Conservation (phyloP, 2,888 invertebrate species). For the Candidula unifasciata region DNA sequence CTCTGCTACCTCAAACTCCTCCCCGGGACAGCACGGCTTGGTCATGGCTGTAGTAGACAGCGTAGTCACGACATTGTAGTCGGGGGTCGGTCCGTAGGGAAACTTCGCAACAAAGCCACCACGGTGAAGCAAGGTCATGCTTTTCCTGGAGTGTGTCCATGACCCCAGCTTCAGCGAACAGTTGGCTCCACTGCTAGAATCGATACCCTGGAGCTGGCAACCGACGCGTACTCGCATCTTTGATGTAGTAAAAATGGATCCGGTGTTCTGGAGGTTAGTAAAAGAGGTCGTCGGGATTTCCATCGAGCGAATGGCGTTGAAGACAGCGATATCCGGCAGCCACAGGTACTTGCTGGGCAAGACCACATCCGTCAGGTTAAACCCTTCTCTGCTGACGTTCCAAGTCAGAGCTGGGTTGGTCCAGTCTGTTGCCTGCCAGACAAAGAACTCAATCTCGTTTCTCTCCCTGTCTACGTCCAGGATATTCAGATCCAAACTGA, state of each 20-base stretch:
- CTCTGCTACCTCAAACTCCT: too few species aligned
- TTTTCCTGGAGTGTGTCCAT: background rate
- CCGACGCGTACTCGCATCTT: background rate
- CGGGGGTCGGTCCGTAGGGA: background rate
- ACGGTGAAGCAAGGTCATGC: background rate
- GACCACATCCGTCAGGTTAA: background rate
- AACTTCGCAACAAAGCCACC: background rate
- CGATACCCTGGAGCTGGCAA: background rate
- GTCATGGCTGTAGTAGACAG: background rate
- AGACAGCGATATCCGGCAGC: background rate
- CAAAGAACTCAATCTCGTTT: background rate
- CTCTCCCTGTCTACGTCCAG: background rate
- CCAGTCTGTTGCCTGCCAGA: background rate
- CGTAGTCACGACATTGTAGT: background rate
- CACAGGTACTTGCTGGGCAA: background rate
- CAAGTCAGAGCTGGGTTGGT: background rate
- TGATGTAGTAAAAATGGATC: background rate
- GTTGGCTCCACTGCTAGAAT: background rate
- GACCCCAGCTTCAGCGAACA: background rate
- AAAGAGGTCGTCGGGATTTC: background rate
- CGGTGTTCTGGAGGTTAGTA: background rate
- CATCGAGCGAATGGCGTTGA: background rate
- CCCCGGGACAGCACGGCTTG: too few species aligned
- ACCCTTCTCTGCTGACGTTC: background rate
- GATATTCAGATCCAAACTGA: background rate